Percentiles rank a stretch among this genome's conserved stretches.
These are phyloP conservation scores for Nettapus auritus DNA, from an alignment of 2,113 vertebrate species.

Conservation along the genomic window DNA sequence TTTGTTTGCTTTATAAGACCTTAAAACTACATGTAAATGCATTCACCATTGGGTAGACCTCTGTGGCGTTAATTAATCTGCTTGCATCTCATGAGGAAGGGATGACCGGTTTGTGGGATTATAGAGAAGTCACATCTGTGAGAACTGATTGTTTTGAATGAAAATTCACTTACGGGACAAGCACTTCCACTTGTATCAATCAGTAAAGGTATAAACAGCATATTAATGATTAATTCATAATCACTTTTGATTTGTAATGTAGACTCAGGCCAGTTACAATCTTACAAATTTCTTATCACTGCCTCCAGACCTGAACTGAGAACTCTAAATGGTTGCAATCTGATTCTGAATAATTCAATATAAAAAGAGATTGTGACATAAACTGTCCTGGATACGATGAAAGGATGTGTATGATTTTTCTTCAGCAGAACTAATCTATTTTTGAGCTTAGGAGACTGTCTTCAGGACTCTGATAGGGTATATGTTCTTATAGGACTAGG, in stretches of 20 bases:
- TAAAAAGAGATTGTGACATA: background rate
- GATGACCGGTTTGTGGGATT: background rate
- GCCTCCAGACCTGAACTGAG: background rate
- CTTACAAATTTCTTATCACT: background rate
- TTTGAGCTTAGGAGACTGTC: background rate
- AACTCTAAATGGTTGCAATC: background rate
- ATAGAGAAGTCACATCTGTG: background rate
- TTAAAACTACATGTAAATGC: background rate
- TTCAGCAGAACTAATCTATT: background rate
- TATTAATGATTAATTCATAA: background rate
- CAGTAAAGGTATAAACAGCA: background rate
- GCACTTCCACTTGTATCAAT: background rate
- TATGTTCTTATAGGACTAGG: background rate
- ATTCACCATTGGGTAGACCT: background rate
- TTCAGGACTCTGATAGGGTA: background rate
- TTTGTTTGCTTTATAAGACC: background rate
- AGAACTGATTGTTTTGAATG: background rate
- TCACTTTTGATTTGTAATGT: background rate
- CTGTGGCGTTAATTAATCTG: fast-evolving
- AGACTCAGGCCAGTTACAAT: background rate
- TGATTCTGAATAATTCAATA: background rate
- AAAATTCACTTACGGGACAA: background rate
- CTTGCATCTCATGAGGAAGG: background rate
- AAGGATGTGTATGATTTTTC: fast-evolving
- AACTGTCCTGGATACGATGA: background rate